These are phyloP conservation scores for Drosophila flavopinicola DNA, from an alignment of 2,888 invertebrate species.

Conservation along the genomic window DNA sequence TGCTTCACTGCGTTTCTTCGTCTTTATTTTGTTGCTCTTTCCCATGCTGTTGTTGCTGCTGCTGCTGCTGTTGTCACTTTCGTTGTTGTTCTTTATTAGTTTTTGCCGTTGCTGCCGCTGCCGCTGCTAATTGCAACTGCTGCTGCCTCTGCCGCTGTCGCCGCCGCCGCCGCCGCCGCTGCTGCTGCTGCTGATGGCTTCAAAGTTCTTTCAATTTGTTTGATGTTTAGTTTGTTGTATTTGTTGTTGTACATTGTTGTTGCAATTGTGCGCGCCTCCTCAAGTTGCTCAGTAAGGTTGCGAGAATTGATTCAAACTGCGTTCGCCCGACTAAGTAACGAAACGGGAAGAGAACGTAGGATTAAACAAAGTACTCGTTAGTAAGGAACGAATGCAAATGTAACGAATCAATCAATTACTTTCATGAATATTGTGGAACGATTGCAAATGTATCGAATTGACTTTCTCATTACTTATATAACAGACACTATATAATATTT, in stretches of 20 bases:
- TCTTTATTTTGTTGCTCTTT: slow-evolving; percentile 33
- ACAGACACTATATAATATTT: too few species aligned
- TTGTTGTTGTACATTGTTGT: slow-evolving; percentile 64
- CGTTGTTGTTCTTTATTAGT: slow-evolving; percentile 11
- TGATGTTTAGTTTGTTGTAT: slow-evolving; percentile 60
- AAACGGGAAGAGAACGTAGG: slow-evolving; percentile 10
- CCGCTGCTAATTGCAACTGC: slow-evolving; percentile 40
- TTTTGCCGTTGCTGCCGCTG: slow-evolving; percentile 9
- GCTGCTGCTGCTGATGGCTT: slow-evolving; percentile 38
- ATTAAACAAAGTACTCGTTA: slow-evolving; percentile 12
- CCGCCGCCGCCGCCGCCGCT: slow-evolving; percentile 17
- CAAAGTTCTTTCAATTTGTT: slow-evolving; percentile 66
- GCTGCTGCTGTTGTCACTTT: slow-evolving; percentile 40
- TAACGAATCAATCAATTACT: too few species aligned
- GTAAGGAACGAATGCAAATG: neutral
- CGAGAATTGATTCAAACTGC: slow-evolving; percentile 84
- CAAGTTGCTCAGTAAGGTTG: slow-evolving; percentile 83
- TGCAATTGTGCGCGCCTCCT: slow-evolving; percentile 62
- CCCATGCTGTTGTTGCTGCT: slow-evolving; percentile 38
- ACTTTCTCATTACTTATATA: too few species aligned
- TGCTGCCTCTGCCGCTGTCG: slow-evolving; percentile 31
- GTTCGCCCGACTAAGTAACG: slow-evolving; percentile 69
- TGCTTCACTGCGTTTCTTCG: slow-evolving; percentile 29
- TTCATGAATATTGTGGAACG: neutral
- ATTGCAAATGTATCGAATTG: too few species aligned